These are phyloP conservation scores for Pangasianodon hypophthalmus DNA, from an alignment of 2,113 vertebrate species.

Conservation along the genomic window DNA sequence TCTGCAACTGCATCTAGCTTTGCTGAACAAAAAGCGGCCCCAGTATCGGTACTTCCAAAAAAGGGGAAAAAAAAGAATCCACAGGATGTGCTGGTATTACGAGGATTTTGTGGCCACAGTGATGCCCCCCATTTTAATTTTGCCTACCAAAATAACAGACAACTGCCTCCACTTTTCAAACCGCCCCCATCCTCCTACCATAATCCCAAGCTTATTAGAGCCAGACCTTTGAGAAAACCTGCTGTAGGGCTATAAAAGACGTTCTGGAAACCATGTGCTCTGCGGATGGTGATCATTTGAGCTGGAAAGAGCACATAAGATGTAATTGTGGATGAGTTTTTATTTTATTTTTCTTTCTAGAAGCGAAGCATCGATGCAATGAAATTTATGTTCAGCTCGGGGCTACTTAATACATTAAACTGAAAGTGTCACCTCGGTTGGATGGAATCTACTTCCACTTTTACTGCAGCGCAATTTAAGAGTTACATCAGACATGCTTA, in stretches of 20 bases:
- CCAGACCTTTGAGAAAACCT: conserved; percentile 61
- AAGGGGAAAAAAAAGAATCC: neutral
- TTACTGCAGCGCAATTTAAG: conserved; percentile 10
- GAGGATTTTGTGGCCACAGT: conserved; percentile 41
- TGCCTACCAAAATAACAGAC: conserved; percentile 41
- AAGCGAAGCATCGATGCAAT: neutral
- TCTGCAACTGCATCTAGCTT: neutral
- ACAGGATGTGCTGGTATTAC: conserved; percentile 52
- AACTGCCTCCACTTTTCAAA: conserved; percentile 28
- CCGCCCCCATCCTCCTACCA: conserved; percentile 14
- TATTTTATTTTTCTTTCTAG: neutral
- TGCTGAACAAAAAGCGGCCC: neutral
- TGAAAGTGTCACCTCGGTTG: conserved; percentile 52
- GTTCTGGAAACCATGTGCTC: conserved; percentile 69
- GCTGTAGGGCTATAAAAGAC: conserved; percentile 46
- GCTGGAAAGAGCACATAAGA: neutral
- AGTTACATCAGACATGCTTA: conserved; percentile 13
- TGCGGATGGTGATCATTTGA: conserved; percentile 67
- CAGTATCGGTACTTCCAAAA: conserved; percentile 44
- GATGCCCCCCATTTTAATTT: conserved; percentile 53
- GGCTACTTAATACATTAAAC: conserved; percentile 54
- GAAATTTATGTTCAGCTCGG: conserved; percentile 53
- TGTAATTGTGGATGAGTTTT: conserved; percentile 20
- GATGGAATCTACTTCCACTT: conserved; percentile 55
- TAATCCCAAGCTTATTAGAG: conserved; percentile 53